These are phyloP conservation scores for Odontamblyopus rebecca DNA, from an alignment of 2,797 vertebrate species.

Conservation along the genomic window DNA sequence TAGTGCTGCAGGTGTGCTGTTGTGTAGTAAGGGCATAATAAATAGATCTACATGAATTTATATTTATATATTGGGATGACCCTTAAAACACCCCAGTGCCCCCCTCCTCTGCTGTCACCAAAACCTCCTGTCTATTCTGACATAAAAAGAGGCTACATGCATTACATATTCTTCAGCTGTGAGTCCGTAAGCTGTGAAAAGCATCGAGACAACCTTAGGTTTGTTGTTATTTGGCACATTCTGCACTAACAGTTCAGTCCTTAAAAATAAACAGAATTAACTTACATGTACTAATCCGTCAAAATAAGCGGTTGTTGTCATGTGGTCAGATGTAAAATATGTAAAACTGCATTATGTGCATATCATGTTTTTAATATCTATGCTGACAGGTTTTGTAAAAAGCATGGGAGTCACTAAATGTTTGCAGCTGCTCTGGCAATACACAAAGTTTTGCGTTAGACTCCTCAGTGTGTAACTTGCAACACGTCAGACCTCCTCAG, in stretches of 20 bases:
- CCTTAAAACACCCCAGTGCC: not conserved
- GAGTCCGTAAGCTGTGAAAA: constrained; percentile 66
- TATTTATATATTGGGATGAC: not conserved
- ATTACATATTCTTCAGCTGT: constrained; percentile 71
- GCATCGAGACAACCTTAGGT: constrained; percentile 85
- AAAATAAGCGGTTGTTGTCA: not conserved
- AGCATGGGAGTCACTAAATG: constrained; percentile 64
- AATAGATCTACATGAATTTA: not conserved
- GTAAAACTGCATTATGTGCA: constrained; percentile 12
- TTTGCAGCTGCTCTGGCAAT: constrained; percentile 72
- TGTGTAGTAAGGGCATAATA: constrained; percentile 68
- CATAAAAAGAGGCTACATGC: constrained; percentile 56
- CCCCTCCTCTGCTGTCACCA: not conserved
- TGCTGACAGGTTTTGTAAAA: constrained; percentile 56
- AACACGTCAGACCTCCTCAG: constrained; percentile 42
- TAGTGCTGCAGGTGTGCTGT: constrained; percentile 82
- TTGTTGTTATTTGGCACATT: constrained; percentile 75
- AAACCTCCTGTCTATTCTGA: not conserved
- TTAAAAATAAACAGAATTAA: constrained; percentile 30
- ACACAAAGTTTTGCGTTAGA: constrained; percentile 57
- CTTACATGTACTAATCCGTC: constrained; percentile 3
- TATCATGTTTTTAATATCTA: constrained; percentile 53
- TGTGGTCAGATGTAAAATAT: constrained; percentile 17
- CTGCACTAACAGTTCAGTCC: constrained; percentile 45
- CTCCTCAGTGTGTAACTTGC: constrained; percentile 42